phyloP scores from a whole-genome alignment of 2,888 invertebrate genomes.

The Entomobrya multifasciata region DNA sequence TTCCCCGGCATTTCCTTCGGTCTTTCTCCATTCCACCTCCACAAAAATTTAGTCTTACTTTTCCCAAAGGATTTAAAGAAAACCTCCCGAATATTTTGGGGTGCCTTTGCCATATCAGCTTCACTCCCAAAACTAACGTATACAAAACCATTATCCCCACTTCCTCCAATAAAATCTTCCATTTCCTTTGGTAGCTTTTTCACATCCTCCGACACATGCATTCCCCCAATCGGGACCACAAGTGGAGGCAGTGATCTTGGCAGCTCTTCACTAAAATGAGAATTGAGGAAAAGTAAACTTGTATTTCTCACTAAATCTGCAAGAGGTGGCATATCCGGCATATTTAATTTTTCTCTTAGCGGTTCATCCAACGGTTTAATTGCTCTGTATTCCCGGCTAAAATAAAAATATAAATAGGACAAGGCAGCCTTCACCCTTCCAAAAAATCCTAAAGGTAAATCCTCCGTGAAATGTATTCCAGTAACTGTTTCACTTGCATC shows the following conservation, averaged over 20 bases:
- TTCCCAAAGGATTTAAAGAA: conserved; percentile 68
- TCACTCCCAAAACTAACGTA: conserved; percentile 77
- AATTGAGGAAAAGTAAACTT: conserved; percentile 67
- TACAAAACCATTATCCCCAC: conserved; percentile 72
- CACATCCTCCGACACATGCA: conserved; percentile 67
- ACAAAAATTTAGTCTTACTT: conserved; percentile 62
- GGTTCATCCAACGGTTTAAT: conserved; percentile 37
- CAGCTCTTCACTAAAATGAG: conserved; percentile 73
- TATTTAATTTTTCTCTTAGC: conserved; percentile 64
- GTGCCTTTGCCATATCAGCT: conserved; percentile 61
- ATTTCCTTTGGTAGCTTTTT: conserved; percentile 70
- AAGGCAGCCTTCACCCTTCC: conserved; percentile 50
- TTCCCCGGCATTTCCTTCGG: conserved; percentile 71
- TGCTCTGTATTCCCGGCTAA: conserved; percentile 25
- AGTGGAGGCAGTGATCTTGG: conserved; percentile 69
- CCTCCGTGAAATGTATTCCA: conserved; percentile 40
- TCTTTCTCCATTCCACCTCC: conserved; percentile 75
- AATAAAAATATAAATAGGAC: conserved; percentile 41
- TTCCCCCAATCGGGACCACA: conserved; percentile 71
- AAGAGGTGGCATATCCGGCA: conserved; percentile 70
- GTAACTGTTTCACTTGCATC: conserved; percentile 55
- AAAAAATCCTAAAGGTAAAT: conserved; percentile 66
- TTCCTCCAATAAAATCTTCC: conserved; percentile 59
- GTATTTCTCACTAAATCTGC: conserved; percentile 57
- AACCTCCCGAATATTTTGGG: conserved; percentile 49